Evolutionary conservation across 1,140 invertebrate species (phyloP).

Genomic region (Aleiodes sp.): DNA sequence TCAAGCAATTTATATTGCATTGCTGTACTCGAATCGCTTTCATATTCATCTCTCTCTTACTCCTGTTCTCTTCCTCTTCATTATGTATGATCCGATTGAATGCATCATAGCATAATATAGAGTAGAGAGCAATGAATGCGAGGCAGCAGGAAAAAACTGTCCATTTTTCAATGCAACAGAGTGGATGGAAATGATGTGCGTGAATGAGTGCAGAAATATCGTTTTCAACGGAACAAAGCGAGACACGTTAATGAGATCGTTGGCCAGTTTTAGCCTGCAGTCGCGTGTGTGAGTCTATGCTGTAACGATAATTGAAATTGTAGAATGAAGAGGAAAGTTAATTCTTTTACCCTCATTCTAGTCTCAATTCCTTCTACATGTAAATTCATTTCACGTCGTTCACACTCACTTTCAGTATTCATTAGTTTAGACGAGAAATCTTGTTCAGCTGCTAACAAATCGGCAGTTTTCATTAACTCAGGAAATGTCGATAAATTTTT

Average conservation of each 20-base stretch:
- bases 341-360: conserved; percentile 8
- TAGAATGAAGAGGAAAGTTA: conserved; percentile 10
- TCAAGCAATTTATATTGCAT: conserved; percentile 17
- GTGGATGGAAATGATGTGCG: conserved; percentile 43
- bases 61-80: neutral
- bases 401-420: conserved; percentile 49
- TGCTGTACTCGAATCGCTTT: neutral
- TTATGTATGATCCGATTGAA: too few relatives aligned
- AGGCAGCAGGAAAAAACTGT: conserved; percentile 4
- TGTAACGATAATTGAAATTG: conserved; percentile 5
- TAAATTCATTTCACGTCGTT: conserved; percentile 54
- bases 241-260: conserved; percentile 9
- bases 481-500: too few relatives aligned
- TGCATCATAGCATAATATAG: neutral
- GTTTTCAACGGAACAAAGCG: conserved; percentile 1
- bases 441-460: too few relatives aligned
- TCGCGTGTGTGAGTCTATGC: neutral
- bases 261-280: conserved; percentile 4
- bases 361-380: conserved; percentile 43
- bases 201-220: conserved; percentile 45
- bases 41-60: neutral
- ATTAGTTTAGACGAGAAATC: too few relatives aligned
- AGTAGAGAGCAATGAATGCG: neutral
- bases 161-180: neutral
- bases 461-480: too few relatives aligned